A percentile compares a stretch with the other conserved stretches of the same genome.
Conservation (phyloP, 1,140 invertebrate genomes). For the Oppia nitens region DNA sequence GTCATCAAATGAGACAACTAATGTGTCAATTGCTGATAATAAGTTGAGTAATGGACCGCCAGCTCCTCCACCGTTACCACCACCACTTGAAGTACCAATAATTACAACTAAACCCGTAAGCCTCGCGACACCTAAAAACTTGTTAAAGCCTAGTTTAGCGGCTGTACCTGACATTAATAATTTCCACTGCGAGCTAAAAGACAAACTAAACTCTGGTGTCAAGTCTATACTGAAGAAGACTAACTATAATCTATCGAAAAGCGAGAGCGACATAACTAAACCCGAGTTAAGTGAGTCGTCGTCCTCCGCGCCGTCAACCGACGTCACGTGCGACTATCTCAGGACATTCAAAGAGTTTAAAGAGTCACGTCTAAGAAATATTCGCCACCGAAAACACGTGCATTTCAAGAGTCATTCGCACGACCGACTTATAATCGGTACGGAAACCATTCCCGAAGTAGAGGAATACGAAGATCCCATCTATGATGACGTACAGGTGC, state of each 20-base stretch:
- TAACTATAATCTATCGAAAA: not conserved
- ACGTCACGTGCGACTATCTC: not conserved
- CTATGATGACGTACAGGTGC: not conserved
- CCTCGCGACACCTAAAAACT: not conserved
- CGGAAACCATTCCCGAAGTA: not conserved
- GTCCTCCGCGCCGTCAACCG: not conserved
- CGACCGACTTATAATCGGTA: not conserved
- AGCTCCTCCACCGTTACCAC: conserved; percentile 11
- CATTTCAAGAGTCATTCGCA: not conserved
- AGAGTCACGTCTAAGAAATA: not conserved
- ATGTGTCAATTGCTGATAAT: not conserved
- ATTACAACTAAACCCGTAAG: not conserved
- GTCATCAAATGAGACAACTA: not conserved
- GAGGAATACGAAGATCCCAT: not conserved
- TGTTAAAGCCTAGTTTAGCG: not conserved
- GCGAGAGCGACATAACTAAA: not conserved
- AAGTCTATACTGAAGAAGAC: conserved; percentile 23
- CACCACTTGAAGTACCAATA: not conserved
- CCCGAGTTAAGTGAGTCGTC: too few species aligned
- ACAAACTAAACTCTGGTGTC: conserved; percentile 17
- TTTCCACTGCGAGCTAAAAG: conserved; percentile 10
- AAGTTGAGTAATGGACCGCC: conserved; percentile 1
- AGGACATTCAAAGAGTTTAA: not conserved
- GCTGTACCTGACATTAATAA: conserved; percentile 1
- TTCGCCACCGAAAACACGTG: not conserved